A percentile compares a stretch with the other conserved stretches of the same genome.
These are phyloP conservation scores for Andrena marginata DNA, from an alignment of 2,888 invertebrate species.

Conservation along the genomic window DNA sequence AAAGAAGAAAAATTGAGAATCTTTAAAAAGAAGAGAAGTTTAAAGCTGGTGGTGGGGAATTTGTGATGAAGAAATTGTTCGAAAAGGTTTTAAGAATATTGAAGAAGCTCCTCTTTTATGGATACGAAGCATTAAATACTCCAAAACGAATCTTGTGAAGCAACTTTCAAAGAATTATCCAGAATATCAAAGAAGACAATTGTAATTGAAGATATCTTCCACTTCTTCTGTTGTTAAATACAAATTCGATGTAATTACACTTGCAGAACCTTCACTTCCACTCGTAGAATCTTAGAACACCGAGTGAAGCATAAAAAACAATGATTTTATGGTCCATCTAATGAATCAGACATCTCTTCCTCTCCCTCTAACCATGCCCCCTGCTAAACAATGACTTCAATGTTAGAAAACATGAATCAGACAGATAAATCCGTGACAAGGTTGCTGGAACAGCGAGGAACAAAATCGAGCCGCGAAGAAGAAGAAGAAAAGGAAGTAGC, in stretches of 20 bases:
- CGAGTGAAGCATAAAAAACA: not conserved
- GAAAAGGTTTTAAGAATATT: no score
- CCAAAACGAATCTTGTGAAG: no score
- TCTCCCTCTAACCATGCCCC: not conserved
- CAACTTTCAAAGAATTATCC: no score
- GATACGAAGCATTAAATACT: no score
- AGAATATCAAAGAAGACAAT: no score
- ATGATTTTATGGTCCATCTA: not conserved
- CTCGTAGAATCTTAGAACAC: not conserved
- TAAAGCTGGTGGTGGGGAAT: no score
- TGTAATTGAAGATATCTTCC: no score
- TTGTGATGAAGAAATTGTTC: no score
- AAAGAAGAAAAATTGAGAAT: no score
- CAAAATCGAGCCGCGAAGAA: constrained; percentile 3
- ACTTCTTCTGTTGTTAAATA: not conserved
- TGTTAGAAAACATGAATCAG: constrained; percentile 1
- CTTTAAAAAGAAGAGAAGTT: no score
- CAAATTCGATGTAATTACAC: not conserved
- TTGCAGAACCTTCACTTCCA: not conserved
- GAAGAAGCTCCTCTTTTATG: no score
- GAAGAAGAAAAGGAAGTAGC: constrained; percentile 42
- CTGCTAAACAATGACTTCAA: constrained; percentile 16
- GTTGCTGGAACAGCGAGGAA: constrained; percentile 6
- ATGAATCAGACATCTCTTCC: not conserved
- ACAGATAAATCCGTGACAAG: constrained; percentile 24